These are phyloP conservation scores for Gymnopithys bicolor DNA, from an alignment of 2,797 vertebrate species.

Conservation along the genomic window DNA sequence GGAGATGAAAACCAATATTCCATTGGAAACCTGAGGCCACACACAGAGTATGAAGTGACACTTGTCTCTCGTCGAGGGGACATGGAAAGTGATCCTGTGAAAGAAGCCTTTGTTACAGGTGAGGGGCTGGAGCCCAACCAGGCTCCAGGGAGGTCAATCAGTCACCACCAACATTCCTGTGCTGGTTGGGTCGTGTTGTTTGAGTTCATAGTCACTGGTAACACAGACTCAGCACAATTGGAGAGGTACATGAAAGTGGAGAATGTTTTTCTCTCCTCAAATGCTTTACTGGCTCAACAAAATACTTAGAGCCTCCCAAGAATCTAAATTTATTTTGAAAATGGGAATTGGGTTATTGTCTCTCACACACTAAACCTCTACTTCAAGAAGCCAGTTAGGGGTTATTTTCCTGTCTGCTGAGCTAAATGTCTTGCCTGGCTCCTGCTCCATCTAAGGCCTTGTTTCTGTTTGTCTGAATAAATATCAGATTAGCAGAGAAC, in stretches of 20 bases:
- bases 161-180: background rate
- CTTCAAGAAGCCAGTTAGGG: background rate
- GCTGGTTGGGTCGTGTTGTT: background rate
- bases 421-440: background rate
- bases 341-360: background rate
- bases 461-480: background rate
- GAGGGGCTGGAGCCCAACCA: background rate
- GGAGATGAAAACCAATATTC: slow-evolving; percentile 90
- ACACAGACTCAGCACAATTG: background rate
- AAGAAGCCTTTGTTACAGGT: slow-evolving; percentile 92
- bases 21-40: slow-evolving; percentile 86
- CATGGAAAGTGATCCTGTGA: slow-evolving; percentile 84
- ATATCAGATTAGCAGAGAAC: background rate
- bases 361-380: background rate
- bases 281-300: background rate
- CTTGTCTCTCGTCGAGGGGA: slow-evolving; percentile 84
- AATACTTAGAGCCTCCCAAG: background rate
- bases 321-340: background rate
- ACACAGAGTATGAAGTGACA: slow-evolving; percentile 90
- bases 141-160: background rate
- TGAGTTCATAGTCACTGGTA: background rate
- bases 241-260: background rate
- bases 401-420: background rate
- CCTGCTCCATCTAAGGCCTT: background rate
- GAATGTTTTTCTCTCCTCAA: background rate